Percentiles rank a stretch among this genome's conserved stretches.
Conservation (phyloP, 2,113 vertebrate species). For the Cyanistes caeruleus region DNA sequence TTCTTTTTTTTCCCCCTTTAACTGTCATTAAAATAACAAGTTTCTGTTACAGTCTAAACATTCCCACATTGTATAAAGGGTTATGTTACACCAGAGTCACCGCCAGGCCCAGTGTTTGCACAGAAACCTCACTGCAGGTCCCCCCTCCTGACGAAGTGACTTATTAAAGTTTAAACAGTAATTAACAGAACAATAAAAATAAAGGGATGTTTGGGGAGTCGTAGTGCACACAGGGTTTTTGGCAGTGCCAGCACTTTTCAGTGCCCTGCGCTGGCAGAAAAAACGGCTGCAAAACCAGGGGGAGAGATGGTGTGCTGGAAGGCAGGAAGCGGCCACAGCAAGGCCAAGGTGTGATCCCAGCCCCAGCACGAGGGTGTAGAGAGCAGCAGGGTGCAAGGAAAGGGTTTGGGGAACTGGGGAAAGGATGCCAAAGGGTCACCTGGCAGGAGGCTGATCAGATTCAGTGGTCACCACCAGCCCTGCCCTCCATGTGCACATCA, state of each 20-base stretch:
- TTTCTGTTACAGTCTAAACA: constrained; percentile 96
- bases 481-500: rapidly evolving
- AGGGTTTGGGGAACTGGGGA: not conserved
- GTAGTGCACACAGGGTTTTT: constrained; percentile 85
- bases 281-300: constrained; percentile 60
- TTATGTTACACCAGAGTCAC: constrained; percentile 83
- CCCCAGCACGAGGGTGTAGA: not conserved
- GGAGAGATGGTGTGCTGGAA: constrained; percentile 23
- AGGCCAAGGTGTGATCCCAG: not conserved
- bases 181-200: constrained; percentile 90
- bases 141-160: constrained; percentile 86
- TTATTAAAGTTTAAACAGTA: constrained; percentile 91
- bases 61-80: constrained; percentile 92
- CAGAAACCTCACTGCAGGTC: constrained; percentile 82
- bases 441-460: not conserved
- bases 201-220: constrained; percentile 89
- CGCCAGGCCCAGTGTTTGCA: constrained; percentile 80
- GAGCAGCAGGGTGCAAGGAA: not conserved
- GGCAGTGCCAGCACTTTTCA: constrained; percentile 86
- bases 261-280: constrained; percentile 82
- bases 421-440: not conserved
- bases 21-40: constrained; percentile 94
- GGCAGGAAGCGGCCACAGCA: not conserved
- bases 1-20: constrained; percentile 53
- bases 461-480: not conserved